A percentile compares a stretch with the other conserved stretches of the same genome.
phyloP scores from a whole-genome alignment of 2,113 vertebrate genomes.

The Agelaius tricolor region DNA sequence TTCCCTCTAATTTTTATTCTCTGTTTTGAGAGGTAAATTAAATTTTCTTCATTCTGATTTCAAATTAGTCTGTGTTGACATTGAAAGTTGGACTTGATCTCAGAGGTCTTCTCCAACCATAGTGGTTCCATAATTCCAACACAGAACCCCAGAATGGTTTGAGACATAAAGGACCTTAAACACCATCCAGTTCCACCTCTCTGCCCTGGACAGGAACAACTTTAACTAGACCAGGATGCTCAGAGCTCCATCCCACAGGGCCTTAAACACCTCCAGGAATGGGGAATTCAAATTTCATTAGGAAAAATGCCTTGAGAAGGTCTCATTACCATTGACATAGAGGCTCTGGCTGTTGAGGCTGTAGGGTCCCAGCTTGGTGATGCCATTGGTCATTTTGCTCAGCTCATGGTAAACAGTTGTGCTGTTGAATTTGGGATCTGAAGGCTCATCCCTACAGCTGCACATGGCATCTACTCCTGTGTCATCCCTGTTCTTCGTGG shows the following conservation, averaged over 20 bases:
- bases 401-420: conserved; percentile 57
- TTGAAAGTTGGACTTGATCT: neutral
- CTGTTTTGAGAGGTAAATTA: neutral
- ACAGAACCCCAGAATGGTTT: neutral
- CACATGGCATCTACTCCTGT: conserved; percentile 56
- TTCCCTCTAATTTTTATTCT: neutral
- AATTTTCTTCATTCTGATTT: neutral
- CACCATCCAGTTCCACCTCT: neutral
- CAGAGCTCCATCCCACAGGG: neutral
- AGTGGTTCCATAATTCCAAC: neutral
- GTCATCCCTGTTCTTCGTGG: neutral
- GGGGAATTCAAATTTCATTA: too few species aligned
- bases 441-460: neutral
- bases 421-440: conserved; percentile 9
- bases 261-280: neutral
- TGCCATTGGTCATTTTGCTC: conserved; percentile 15
- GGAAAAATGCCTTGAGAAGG: neutral
- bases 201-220: neutral
- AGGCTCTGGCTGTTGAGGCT: conserved; percentile 46
- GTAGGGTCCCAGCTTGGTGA: conserved; percentile 65
- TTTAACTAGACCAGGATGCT: neutral
- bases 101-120: neutral
- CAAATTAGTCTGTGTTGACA: neutral
- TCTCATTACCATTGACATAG: neutral
- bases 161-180: neutral